Conservation (phyloP, 2,113 vertebrate genomes). For the Corapipo altera region DNA sequence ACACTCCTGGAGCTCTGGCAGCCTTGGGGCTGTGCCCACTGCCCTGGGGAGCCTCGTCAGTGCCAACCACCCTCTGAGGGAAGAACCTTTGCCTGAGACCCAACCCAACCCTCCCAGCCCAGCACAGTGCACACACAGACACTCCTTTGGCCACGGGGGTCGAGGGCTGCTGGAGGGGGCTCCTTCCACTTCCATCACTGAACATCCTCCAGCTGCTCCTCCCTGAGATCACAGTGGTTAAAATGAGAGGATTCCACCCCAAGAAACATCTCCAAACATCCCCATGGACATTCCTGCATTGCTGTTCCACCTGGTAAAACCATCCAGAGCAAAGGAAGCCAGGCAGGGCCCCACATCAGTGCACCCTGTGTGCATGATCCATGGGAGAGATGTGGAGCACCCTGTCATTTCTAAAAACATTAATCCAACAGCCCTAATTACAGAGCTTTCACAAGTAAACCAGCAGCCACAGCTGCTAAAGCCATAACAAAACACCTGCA, state of each 20-base stretch:
- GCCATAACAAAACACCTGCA: neutral
- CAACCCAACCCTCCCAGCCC: fast-evolving
- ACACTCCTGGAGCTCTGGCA: neutral
- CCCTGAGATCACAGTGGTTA: neutral
- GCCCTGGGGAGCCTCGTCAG: neutral
- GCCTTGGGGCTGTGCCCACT: neutral
- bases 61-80: neutral
- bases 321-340: neutral
- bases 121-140: neutral
- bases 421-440: neutral
- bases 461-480: neutral
- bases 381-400: fast-evolving
- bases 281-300: fast-evolving
- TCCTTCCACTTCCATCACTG: neutral
- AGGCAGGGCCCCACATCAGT: fast-evolving
- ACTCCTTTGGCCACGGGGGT: fast-evolving
- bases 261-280: neutral
- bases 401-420: neutral
- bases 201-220: neutral
- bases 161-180: neutral
- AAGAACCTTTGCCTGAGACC: neutral
- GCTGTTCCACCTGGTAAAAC: neutral
- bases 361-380: no score
- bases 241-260: neutral
- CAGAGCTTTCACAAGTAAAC: neutral